Conservation (phyloP, 1,140 invertebrate species). For the Yoshiicerus persimilis region DNA sequence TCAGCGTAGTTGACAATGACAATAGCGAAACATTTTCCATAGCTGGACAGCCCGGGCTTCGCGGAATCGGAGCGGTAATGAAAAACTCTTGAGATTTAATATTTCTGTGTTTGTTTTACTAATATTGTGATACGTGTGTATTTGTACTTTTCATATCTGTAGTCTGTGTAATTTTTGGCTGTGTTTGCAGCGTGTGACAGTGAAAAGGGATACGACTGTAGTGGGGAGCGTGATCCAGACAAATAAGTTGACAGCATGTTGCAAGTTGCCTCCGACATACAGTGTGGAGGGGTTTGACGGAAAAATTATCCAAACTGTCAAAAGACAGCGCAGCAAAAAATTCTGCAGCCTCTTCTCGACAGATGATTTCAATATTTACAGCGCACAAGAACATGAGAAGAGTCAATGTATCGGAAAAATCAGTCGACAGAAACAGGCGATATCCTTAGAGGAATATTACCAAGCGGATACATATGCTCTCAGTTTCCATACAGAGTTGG, state of each 20-base stretch:
- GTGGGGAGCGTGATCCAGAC: conserved; percentile 23
- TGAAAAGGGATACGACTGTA: neutral
- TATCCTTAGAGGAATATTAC: conserved; percentile 28
- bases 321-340: neutral
- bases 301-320: neutral
- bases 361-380: conserved; percentile 21
- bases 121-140: too few species aligned
- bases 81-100: neutral
- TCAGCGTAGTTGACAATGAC: conserved; percentile 16
- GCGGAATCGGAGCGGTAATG: conserved; percentile 6
- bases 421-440: conserved; percentile 25
- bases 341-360: neutral
- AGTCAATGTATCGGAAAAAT: conserved; percentile 32
- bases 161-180: neutral
- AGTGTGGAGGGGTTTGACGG: neutral
- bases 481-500: conserved; percentile 25
- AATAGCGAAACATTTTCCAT: conserved; percentile 1
- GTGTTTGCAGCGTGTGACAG: neutral
- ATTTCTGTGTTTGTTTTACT: too few species aligned
- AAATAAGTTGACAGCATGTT: neutral
- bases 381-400: neutral
- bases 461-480: conserved; percentile 30
- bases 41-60: neutral
- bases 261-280: conserved; percentile 15
- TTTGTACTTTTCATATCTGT: too few species aligned